Base-by-base conservation (phyloP, 2,113 vertebrate genomes). In the Bagarius yarrelli region DNA sequence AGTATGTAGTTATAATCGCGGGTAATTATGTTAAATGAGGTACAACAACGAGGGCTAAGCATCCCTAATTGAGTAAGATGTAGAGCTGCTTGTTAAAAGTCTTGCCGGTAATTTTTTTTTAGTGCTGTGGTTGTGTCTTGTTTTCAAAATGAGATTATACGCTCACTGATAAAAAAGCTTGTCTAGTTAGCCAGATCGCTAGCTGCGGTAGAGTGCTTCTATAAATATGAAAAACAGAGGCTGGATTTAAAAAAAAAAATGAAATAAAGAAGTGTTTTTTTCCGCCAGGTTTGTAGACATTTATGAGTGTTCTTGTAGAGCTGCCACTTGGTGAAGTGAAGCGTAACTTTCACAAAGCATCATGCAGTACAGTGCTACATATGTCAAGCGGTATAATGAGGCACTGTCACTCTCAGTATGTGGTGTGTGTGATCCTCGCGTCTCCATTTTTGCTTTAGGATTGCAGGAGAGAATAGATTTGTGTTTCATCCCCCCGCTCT, bases 1-100 rank as follows among this genome's bases (percentile, higher is more conserved):
- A 78, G 74, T 56, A 72, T 78, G 61, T 44, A 79, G 73, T 83
- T 23, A 88, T 92, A 87, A 89, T 87, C 85, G 90, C 84, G 85
- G 63, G 19, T 92, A 90, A 92, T 87, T 90, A 88, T 81, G 89
- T 89, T 88, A 91, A 90, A 91, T 89, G 89, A 88, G 88, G 85
- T 85, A 14, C 87, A 87, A 83, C 83, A 25, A 85, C 84, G 77
- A 75, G 76, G 59, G 64, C 75, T 79, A 61, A 79, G 67, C 63
- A 34, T 63, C n/a, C 19, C 64, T 86, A 84, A 85, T 84, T 76
- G 84, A 86, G 78, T 82, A 80, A 85, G 82, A 84, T 83, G 61
- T 78, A 80, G 74, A 77, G 83, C 67, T 67, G 55, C 67, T 83
- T 76, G 75, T 85, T 77, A 72, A 85, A 79, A 78, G 80, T 59